phyloP scores from a whole-genome alignment of 1,140 invertebrate species.

The Medauroidea extradentata region DNA sequence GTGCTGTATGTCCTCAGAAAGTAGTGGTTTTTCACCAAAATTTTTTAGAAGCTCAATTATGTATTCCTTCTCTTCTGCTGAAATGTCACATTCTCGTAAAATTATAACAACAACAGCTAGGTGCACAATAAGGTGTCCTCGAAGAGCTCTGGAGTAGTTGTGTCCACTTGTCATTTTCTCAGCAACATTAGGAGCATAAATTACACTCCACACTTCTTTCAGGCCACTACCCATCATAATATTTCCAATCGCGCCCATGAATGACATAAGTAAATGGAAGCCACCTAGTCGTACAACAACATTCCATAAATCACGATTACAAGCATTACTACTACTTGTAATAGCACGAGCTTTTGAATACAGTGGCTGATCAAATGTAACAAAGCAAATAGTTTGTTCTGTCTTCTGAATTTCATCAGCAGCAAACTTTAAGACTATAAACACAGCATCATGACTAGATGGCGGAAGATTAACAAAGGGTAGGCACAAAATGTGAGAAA shows the following conservation, averaged over 20 bases:
- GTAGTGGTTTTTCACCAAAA: too few relatives aligned
- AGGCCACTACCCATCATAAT: conserved; percentile 42
- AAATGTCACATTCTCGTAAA: too few relatives aligned
- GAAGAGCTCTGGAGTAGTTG: conserved; percentile 38
- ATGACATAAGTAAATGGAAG: conserved; percentile 25
- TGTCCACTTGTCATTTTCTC: conserved; percentile 40
- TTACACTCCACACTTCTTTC: conserved; percentile 29
- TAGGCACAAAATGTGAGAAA: conserved; percentile 13
- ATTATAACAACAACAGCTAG: too few relatives aligned
- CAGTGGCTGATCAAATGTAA: conserved; percentile 38
- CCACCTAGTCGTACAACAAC: conserved; percentile 22
- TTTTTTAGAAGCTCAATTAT: too few relatives aligned
- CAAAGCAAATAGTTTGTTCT: conserved; percentile 23
- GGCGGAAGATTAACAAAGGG: conserved; percentile 28
- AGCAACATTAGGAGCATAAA: conserved; percentile 32
- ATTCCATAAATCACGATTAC: conserved; percentile 14
- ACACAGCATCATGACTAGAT: conserved; percentile 24
- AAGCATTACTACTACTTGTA: neutral
- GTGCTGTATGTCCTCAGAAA: too few relatives aligned
- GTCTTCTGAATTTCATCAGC: conserved; percentile 24
- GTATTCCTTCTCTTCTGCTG: too few relatives aligned
- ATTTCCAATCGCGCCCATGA: conserved; percentile 33
- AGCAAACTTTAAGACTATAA: conserved; percentile 15
- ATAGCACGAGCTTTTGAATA: conserved; percentile 32
- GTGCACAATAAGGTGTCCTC: conserved; percentile 30